Evolutionary conservation across 2,113 vertebrate species (phyloP).

Genomic region (Hucho hucho): DNA sequence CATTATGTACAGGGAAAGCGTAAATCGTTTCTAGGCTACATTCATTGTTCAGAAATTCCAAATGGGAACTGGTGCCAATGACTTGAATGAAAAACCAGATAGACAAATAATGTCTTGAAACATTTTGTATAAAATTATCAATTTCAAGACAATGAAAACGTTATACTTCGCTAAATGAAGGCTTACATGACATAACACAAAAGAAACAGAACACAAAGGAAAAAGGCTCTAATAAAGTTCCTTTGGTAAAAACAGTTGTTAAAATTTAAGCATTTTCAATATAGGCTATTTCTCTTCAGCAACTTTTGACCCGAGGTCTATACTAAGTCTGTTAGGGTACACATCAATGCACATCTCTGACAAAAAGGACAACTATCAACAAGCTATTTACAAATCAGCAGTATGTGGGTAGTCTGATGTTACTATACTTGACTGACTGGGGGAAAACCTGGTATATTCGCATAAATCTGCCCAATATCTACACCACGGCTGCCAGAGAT

Average conservation of each 20-base stretch:
- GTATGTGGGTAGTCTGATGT: constrained; percentile 57
- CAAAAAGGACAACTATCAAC: constrained; percentile 67
- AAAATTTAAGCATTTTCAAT: constrained; percentile 55
- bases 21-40: constrained; percentile 52
- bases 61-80: constrained; percentile 21
- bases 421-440: constrained; percentile 47
- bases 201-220: constrained; percentile 34
- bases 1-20: constrained; percentile 22
- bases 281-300: constrained; percentile 46
- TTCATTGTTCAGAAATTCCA: constrained; percentile 55
- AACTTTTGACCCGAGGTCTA: constrained; percentile 54
- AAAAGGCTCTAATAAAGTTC: constrained; percentile 54
- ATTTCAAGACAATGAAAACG: constrained; percentile 17
- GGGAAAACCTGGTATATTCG: constrained; percentile 32
- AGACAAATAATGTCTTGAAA: constrained; percentile 15
- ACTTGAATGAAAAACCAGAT: constrained; percentile 35
- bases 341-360: constrained; percentile 60
- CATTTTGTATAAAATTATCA: background rate
- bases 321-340: constrained; percentile 58
- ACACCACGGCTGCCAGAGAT: constrained; percentile 32
- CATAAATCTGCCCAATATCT: constrained; percentile 33
- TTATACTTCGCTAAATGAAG: constrained; percentile 20
- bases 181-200: constrained; percentile 26
- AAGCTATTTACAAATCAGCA: constrained; percentile 69
- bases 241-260: constrained; percentile 68